Conservation (phyloP, 2,888 invertebrate genomes). For the Sceliomorpha sp. region DNA sequence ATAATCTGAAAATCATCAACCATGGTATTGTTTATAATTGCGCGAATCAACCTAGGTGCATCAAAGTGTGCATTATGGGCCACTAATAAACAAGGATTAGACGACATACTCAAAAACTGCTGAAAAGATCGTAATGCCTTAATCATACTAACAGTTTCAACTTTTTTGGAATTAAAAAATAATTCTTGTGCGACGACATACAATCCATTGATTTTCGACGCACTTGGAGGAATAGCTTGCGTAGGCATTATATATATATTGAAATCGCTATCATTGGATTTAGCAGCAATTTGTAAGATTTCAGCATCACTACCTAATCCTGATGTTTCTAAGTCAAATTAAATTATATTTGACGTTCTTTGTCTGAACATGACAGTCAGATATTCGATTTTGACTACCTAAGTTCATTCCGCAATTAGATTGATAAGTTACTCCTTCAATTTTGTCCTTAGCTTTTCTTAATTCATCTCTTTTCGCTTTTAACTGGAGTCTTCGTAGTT, state of each 20-base stretch:
- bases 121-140: constrained; percentile 21
- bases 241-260: constrained; percentile 24
- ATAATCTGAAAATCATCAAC: constrained; percentile 21
- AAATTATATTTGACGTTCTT: constrained; percentile 14
- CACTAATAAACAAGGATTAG: constrained; percentile 25
- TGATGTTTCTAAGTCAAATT: constrained; percentile 36
- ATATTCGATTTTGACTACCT: constrained; percentile 7
- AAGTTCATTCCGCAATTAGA: constrained; percentile 14
- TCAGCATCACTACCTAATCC: constrained; percentile 24
- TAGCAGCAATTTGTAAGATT: constrained; percentile 15
- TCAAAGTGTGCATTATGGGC: constrained; percentile 44
- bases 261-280: constrained; percentile 22
- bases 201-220: constrained; percentile 9
- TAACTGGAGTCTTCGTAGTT: constrained; percentile 31
- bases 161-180: constrained; percentile 18
- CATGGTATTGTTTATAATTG: constrained; percentile 24
- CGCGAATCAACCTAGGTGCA: constrained; percentile 18
- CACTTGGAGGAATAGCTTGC: constrained; percentile 10
- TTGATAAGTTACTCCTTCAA: constrained; percentile 33
- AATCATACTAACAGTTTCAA: constrained; percentile 20
- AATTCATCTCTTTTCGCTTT: constrained; percentile 27
- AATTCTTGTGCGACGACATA: constrained; percentile 1
- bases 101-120: constrained; percentile 25
- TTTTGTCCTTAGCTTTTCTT: constrained; percentile 36
- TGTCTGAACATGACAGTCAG: not conserved